Percentiles rank a stretch among this genome's conserved stretches.
Conservation (phyloP, 2,888 invertebrate genomes). For the Mystacides longicornis region DNA sequence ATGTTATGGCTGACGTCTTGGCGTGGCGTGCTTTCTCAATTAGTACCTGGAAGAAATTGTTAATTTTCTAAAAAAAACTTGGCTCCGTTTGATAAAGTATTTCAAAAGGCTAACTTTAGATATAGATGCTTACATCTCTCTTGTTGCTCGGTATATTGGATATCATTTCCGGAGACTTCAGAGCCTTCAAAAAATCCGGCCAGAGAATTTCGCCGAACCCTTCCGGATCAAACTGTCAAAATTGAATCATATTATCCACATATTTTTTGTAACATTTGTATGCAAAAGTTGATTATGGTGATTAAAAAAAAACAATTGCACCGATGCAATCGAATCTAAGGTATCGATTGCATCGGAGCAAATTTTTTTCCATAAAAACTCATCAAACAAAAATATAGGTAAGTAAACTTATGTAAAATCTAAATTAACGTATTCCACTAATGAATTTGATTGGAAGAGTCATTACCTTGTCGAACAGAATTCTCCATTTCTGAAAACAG, state of each 20-base stretch:
- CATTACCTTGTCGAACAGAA: slow-evolving; percentile 76
- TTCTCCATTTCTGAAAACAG: slow-evolving; percentile 77
- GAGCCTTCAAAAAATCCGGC: slow-evolving; percentile 71
- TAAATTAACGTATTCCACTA: too few species aligned
- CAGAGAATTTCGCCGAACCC: slow-evolving; percentile 90
- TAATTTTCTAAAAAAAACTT: background rate
- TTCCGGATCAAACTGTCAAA: slow-evolving; percentile 75
- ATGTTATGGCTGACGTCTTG: slow-evolving; percentile 72
- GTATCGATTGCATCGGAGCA: too few species aligned
- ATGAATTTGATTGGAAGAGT: too few species aligned
- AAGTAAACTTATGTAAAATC: too few species aligned
- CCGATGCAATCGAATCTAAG: too few species aligned
- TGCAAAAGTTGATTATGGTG: too few species aligned
- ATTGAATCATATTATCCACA: too few species aligned
- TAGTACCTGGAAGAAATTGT: slow-evolving; percentile 50
- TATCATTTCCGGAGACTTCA: slow-evolving; percentile 70
- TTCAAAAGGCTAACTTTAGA: background rate
- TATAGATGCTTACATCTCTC: slow-evolving; percentile 51
- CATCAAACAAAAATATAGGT: too few species aligned
- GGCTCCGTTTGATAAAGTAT: background rate
- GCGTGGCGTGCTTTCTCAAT: slow-evolving; percentile 65
- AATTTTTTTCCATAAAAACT: too few species aligned
- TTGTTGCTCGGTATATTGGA: slow-evolving; percentile 69
- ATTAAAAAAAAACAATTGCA: too few species aligned
- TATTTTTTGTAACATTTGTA: too few species aligned